Evolutionary conservation across 2,888 invertebrate genomes (phyloP), one percentile per base, ranked within the genome.

Genomic region (Polydrusus tereticollis): DNA sequence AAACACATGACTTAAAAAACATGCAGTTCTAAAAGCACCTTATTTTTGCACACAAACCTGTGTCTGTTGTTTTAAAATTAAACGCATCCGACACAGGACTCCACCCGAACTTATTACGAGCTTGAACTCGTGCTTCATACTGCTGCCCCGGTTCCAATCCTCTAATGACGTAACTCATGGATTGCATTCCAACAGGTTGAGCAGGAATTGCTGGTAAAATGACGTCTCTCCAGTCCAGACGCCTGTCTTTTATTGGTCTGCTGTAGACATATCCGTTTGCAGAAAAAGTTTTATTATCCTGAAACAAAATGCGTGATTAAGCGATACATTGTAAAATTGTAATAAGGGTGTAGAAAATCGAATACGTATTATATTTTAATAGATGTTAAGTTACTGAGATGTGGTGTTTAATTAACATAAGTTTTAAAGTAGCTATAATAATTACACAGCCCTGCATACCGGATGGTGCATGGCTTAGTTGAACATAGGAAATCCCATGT

Each of bases 51-150:
- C 41, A 71, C 70, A 52, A 60, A 90, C 90, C 90, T 85, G 88
- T 87, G 77, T 89, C 89, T 77, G 90, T 89, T 75, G 91, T 90
- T 78, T 88, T 88, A 83, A 91, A 91, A 73, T 88, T 86, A 82
- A 91, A 90, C 62, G 88, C 87, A 65, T 89, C 89, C 26, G 90
- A 90, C 78, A 88, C 86, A 64, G 89, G 88, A 83, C 90, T 89
- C 91, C 90, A 91, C 72, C 91, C 91, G 82, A 89, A 91, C 77
- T 89, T 88, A 84, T 91, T 92, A 81, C 89, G 88, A 67, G 91
- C 90, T 79, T 89, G 88, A 67, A 91, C 90, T 81, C 88, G 88
- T 63, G 91, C 91, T 81, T 91, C 91, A 80, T 91, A 92, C 79
- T 89, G 89, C 68, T 89, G 88, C 73, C 88, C 90, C n/a, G 90